Evolutionary conservation across 2,113 vertebrate genomes (phyloP), one percentile per base, ranked within the genome.

Genomic region (Mus spicilegus): DNA sequence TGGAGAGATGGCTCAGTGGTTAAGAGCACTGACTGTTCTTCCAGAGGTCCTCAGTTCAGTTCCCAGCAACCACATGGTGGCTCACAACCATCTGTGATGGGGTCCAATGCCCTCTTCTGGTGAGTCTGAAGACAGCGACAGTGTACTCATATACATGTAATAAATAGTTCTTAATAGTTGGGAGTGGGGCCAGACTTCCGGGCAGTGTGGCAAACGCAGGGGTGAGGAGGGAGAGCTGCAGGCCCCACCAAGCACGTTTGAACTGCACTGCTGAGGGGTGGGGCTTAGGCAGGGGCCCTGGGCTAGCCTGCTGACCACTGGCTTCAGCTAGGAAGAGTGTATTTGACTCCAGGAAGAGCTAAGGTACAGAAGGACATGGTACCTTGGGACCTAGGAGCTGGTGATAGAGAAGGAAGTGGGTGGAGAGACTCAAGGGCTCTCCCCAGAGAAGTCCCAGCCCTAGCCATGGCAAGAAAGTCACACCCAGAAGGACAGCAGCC

Each of bases 181-280:
- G 39, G 4, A 10, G 1, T 14, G 14, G 42, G 65, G 4, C 2
- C 17, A 84, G 17, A 1, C n/a, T 70, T 75, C 24, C 22, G 54
- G 70, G 7, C 2, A 36, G 28, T 30, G 56, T 5, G 22, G 14
- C 24, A 61, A 65, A 30, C 1, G 11, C 54, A 12, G 13, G 4
- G 42, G 7, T 19, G 16, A 24, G 30, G 61, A 67, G 54, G 42
- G 33, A 65, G 42, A 63, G 65, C 51, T 42, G 33, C 61, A 1
- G 6, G 73, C 12, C 17, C 10, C 3, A 8, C 63, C 46, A 13
- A 65, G 39, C 10, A 7, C n/a, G 46, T 28, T 33, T 78, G 69
- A 58, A 42, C 0, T 0, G 0, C 3, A 30, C 6, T 2, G n/a
- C 16, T 22, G 46, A 8, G 9, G 1, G 24, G 56, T 42, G 9